A percentile compares a stretch with the other conserved stretches of the same genome.
These are phyloP conservation scores for Trachelus troglodyta DNA, from an alignment of 2,888 invertebrate genomes.

Conservation along the genomic window DNA sequence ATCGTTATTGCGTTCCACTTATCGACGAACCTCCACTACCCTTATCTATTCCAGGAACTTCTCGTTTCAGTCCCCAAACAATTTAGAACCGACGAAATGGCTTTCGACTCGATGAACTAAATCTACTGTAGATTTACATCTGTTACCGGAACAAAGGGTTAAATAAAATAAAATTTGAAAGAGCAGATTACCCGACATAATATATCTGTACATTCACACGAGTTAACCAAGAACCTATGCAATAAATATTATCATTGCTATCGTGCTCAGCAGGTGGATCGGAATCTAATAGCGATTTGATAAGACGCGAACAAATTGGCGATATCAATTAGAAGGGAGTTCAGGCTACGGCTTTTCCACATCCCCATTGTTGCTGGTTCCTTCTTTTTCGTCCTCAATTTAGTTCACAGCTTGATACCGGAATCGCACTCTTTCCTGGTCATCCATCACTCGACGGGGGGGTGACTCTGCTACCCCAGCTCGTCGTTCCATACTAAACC, in stretches of 20 bases:
- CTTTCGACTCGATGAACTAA: neutral
- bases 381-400: constrained; percentile 1
- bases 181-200: neutral
- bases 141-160: neutral
- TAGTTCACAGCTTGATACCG: constrained; percentile 1
- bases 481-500: neutral
- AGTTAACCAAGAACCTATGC: neutral
- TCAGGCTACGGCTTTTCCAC: neutral
- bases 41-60: neutral
- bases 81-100: neutral
- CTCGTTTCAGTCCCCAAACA: neutral
- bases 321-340: neutral
- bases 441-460: constrained; percentile 18
- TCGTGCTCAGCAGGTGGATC: neutral
- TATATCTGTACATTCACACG: neutral
- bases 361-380: neutral
- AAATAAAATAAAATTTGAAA: neutral
- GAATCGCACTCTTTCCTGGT: neutral
- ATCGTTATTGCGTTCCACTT: neutral
- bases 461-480: neutral
- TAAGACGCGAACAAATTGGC: neutral
- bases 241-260: neutral
- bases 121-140: neutral
- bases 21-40: neutral
- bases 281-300: neutral